Percentiles rank a stretch among this genome's conserved stretches.
These are phyloP conservation scores for Pelodiscus sinensis DNA, from an alignment of 2,113 vertebrate genomes.

Conservation along the genomic window DNA sequence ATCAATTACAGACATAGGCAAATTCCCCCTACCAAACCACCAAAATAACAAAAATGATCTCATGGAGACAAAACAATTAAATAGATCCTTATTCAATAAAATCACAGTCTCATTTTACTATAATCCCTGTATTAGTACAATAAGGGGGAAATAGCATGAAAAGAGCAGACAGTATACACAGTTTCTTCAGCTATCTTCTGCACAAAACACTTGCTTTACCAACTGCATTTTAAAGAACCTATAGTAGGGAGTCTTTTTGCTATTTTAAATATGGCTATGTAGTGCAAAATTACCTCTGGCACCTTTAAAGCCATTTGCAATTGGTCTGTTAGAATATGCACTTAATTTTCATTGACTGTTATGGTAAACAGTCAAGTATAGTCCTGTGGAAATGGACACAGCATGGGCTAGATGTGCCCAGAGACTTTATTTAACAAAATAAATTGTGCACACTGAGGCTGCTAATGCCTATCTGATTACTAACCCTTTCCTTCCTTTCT, in stretches of 20 bases:
- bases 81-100: slow-evolving; percentile 17
- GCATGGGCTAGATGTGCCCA: slow-evolving; percentile 19
- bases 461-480: not conserved
- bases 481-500: not conserved
- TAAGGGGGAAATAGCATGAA: not conserved
- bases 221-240: slow-evolving; percentile 2
- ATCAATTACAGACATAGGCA: slow-evolving; percentile 4
- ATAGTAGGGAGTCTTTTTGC: not conserved
- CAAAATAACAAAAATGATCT: slow-evolving; percentile 10
- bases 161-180: not conserved
- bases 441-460: slow-evolving; percentile 17
- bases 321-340: slow-evolving; percentile 17
- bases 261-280: not conserved
- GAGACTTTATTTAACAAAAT: slow-evolving; percentile 48
- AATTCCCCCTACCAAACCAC: not conserved
- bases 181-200: not conserved
- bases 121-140: not conserved
- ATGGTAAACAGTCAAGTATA: slow-evolving; percentile 35
- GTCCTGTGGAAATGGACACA: not conserved
- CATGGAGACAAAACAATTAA: not conserved
- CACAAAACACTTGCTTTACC: not conserved
- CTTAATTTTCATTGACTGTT: slow-evolving; percentile 38
- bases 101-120: slow-evolving; percentile 20
- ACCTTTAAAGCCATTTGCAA: not conserved
- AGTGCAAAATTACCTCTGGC: not conserved